Conservation (phyloP, 1,140 invertebrate genomes). For the Ceratoteleas bidentatus region DNA sequence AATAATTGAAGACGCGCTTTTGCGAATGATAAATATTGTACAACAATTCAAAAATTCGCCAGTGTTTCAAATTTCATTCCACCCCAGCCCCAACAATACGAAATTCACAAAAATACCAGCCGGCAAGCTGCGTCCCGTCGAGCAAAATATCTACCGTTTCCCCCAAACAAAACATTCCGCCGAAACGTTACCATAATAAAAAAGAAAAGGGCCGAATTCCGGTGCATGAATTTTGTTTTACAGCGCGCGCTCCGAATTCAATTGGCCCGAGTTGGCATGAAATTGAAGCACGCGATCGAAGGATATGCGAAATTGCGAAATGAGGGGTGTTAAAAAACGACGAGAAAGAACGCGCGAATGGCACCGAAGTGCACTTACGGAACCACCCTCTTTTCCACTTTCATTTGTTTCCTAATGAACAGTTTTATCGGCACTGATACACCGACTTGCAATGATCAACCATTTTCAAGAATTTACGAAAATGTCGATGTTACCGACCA, state of each 20-base stretch:
- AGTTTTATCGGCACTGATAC: conserved; percentile 24
- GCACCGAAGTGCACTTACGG: conserved; percentile 32
- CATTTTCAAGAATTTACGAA: no score
- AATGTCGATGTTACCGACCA: no score
- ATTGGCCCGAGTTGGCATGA: conserved; percentile 54
- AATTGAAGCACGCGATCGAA: conserved; percentile 58
- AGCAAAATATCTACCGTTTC: conserved; percentile 45
- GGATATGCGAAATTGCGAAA: conserved; percentile 47
- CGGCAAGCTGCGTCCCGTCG: conserved; percentile 31
- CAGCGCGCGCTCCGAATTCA: conserved; percentile 40
- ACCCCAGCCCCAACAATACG: conserved; percentile 16
- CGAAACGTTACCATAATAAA: conserved; percentile 45
- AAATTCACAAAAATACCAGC: conserved; percentile 46
- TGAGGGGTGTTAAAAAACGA: conserved; percentile 49
- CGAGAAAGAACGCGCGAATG: conserved; percentile 34
- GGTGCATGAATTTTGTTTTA: conserved; percentile 58
- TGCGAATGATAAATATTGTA: conserved; percentile 29
- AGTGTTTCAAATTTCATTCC: conserved; percentile 37
- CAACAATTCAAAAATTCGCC: conserved; percentile 17
- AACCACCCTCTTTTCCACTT: conserved; percentile 36
- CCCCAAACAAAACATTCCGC: conserved; percentile 51
- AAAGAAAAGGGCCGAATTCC: conserved; percentile 40
- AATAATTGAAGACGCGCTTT: conserved; percentile 4
- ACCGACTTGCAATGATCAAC: no score
- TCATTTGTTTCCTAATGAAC: conserved; percentile 33